Evolutionary conservation across 2,113 vertebrate genomes (phyloP).

Genomic region (Hyaena hyaena): DNA sequence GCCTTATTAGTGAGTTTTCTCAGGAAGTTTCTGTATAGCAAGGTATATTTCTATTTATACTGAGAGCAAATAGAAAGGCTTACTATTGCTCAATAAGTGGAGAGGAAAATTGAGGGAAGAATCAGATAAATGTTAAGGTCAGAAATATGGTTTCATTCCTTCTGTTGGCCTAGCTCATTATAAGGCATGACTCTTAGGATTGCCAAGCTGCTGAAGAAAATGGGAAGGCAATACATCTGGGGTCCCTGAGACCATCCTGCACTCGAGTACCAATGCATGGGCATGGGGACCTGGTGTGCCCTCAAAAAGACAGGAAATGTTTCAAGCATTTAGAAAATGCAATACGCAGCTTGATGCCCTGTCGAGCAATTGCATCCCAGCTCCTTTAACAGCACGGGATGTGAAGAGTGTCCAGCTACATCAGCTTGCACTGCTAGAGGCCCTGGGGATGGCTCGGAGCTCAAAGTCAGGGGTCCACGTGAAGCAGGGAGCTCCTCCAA

Average conservation of each 20-base stretch:
- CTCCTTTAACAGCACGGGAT: background rate
- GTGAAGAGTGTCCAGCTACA: background rate
- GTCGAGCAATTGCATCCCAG: too few species aligned
- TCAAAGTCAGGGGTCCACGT: background rate
- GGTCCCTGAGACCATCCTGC: background rate
- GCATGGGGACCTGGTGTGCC: too few species aligned
- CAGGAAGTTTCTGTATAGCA: background rate
- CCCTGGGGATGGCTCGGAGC: background rate
- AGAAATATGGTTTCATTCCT: background rate
- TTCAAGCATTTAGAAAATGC: background rate
- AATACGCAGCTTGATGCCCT: background rate
- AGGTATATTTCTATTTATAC: background rate
- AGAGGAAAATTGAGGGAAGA: background rate
- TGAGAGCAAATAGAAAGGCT: background rate
- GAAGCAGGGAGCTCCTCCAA: background rate
- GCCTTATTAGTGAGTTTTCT: background rate
- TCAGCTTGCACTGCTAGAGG: too few species aligned
- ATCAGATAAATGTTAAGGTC: background rate
- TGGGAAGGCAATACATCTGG: background rate
- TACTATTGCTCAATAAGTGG: background rate
- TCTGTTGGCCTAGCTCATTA: background rate
- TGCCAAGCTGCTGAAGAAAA: background rate
- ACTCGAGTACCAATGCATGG: background rate
- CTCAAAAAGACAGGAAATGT: background rate
- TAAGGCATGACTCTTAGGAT: background rate